Percentiles rank a stretch among this genome's conserved stretches.
Conservation (phyloP, 2,113 vertebrate genomes). For the Paedocypris sp. region DNA sequence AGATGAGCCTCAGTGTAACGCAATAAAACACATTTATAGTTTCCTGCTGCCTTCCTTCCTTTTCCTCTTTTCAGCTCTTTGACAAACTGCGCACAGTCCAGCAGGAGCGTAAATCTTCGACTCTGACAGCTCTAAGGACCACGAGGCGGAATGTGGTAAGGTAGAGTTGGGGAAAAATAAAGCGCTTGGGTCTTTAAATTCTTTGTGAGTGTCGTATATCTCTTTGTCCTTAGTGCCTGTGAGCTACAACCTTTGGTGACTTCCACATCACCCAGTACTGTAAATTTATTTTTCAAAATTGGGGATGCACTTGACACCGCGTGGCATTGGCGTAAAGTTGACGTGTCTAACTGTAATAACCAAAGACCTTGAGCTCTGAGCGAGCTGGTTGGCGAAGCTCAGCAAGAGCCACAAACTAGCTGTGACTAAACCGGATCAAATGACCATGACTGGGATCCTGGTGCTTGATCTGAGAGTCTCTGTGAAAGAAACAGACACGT, state of each 20-base stretch:
- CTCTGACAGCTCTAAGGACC: constrained; percentile 51
- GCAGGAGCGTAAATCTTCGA: constrained; percentile 52
- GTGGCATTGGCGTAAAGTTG: no score
- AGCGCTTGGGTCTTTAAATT: constrained; percentile 51
- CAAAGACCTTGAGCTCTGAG: no score
- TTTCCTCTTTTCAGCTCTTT: constrained; percentile 55
- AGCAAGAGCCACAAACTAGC: constrained; percentile 50
- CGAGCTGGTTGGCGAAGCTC: constrained; percentile 33
- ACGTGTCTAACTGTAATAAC: no score
- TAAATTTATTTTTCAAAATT: no score
- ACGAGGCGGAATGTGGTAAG: constrained; percentile 33
- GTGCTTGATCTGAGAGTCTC: constrained; percentile 60
- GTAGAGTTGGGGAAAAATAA: constrained; percentile 40
- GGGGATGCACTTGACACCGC: no score
- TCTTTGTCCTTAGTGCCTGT: not conserved
- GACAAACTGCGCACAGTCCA: constrained; percentile 55
- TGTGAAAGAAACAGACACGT: constrained; percentile 48
- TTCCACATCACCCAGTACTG: no score
- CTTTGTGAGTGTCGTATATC: constrained; percentile 51
- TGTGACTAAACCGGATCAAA: constrained; percentile 59
- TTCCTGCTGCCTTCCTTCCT: constrained; percentile 51
- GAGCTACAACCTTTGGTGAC: no score
- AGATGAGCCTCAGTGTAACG: constrained; percentile 43
- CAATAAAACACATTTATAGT: constrained; percentile 65
- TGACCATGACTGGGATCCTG: constrained; percentile 50